Conservation (phyloP, 2,888 invertebrate genomes). For the Mechanitis mazaeus region DNA sequence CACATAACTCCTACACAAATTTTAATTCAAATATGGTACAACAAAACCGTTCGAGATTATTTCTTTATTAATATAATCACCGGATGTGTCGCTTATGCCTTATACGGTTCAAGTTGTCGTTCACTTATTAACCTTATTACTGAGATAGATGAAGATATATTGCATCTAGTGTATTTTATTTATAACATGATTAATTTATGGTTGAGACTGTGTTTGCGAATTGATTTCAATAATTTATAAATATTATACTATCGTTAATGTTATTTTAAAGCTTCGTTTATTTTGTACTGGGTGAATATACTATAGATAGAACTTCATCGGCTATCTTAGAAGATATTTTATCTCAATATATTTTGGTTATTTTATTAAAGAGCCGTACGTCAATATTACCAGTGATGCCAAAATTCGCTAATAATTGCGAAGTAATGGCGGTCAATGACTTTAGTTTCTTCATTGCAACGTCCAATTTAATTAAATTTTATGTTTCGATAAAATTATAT, state of each 20-base stretch:
- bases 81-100: slow-evolving; percentile 35
- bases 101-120: slow-evolving; percentile 28
- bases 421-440: slow-evolving; percentile 20
- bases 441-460: background rate
- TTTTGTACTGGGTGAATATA: too few relatives aligned
- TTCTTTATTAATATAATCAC: slow-evolving; percentile 43
- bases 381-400: background rate
- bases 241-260: background rate
- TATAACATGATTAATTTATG: slow-evolving; percentile 18
- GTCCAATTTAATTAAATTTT: background rate
- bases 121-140: slow-evolving; percentile 26
- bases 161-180: slow-evolving; percentile 20
- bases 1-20: slow-evolving; percentile 52
- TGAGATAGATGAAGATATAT: slow-evolving; percentile 26
- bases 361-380: background rate
- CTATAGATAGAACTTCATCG: too few relatives aligned
- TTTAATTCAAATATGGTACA: slow-evolving; percentile 5
- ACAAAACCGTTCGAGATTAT: slow-evolving; percentile 37
- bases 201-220: slow-evolving; percentile 6
- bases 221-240: slow-evolving; percentile 6
- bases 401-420: background rate
- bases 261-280: too few relatives aligned
- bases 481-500: too few relatives aligned
- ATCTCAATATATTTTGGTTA: too few relatives aligned
- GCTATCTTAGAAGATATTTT: background rate